Conservation (phyloP, 1,140 invertebrate genomes). For the Dryas iulia region DNA sequence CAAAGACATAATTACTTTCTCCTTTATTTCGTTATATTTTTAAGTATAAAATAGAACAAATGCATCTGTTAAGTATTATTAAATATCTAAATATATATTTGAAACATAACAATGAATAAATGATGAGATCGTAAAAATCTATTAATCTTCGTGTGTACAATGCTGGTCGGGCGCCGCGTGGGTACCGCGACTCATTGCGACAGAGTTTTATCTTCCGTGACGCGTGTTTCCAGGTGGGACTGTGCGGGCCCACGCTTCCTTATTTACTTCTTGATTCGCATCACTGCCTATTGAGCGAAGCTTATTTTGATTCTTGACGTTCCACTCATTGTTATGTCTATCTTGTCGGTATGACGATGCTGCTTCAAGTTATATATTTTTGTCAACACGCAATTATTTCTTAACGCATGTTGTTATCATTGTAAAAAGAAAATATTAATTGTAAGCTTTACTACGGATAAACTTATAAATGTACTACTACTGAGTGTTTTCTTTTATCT, state of each 20-base stretch:
- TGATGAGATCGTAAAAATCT: not conserved
- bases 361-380: too few species aligned
- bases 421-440: too few species aligned
- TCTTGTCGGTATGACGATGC: too few species aligned
- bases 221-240: conserved; percentile 46
- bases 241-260: conserved; percentile 64
- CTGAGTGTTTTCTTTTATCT: too few species aligned
- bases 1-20: too few species aligned
- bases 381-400: too few species aligned
- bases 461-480: too few species aligned
- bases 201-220: conserved; percentile 50
- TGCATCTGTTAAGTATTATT: not conserved
- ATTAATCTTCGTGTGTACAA: not conserved
- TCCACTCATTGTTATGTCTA: not conserved
- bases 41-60: not conserved
- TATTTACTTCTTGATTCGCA: conserved; percentile 40
- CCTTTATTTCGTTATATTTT: not conserved
- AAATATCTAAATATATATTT: not conserved
- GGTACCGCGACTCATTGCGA: conserved; percentile 32
- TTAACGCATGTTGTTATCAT: too few species aligned
- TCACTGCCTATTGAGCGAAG: conserved; percentile 18
- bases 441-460: too few species aligned
- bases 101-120: not conserved
- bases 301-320: conserved; percentile 4
- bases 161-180: too few species aligned